Base-by-base conservation (phyloP, 2,888 invertebrate genomes). In the Pimpla rufipes region DNA sequence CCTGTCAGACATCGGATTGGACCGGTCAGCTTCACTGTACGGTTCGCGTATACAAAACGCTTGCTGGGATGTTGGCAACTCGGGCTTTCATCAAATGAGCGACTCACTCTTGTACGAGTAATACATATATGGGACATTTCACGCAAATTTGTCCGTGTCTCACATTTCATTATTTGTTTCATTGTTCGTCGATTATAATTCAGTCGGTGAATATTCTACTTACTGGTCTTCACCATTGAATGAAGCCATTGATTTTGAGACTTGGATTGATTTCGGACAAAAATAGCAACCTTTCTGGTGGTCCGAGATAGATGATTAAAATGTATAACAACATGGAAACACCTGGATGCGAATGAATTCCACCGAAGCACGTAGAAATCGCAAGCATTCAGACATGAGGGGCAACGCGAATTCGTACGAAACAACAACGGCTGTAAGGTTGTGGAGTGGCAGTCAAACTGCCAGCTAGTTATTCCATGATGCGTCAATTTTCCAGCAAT, bases 1-100 rank as follows among this genome's bases (percentile, higher is more conserved):
- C 40, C n/a, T 4, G 52, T 23, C 29, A 55, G 42, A 40, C 16
- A 11, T 62, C 16, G 21, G 13, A 3, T 6, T 18, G 18, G 23
- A 52, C 35, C 40, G 66, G 66, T 40, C 66, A 75, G 21, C 42
- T 66, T 75, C 66, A 75, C 52, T 16, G 16, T 10, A 50, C 21
- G 47, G 42, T 16, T n/a, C 3, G 10, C 10, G 42, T 52, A 7
- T n/a, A 47, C 37, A 50, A 62, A 62, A 45, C 18, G 13, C 21
- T 29, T 37, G 35, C 11, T 67, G 23, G 18, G 4, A 42, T 52
- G 55, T 42, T 40, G 64, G 52, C 40, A 40, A 52, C 55, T 16
- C 66, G 18, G 23, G 66, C 66, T 66, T 67, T 29, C 29, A 67
- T 62, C 62, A 37, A 62, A 76, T 55, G 76, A 67, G 67, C 76